Evolutionary conservation across 2,797 vertebrate species (phyloP), one percentile per base, ranked within the genome.

Genomic region (Taenioides sp.): DNA sequence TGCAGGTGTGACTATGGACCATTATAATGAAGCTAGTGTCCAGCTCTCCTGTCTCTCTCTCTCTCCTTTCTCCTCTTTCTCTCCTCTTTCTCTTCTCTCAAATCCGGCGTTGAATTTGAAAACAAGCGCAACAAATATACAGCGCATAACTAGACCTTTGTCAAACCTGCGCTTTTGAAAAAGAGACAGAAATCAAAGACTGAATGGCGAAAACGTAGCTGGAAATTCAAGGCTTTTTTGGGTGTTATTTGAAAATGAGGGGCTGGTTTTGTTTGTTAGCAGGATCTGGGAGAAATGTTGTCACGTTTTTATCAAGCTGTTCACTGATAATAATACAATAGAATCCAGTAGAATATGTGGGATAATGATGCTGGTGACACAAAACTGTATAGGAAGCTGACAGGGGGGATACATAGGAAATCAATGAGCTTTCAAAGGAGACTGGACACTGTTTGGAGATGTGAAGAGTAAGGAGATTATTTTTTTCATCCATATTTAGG

Each of bases 1-100:
- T 58, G 58, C 62, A 20, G 65, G n/a, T 23, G 22, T 65, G 67
- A 59, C 25, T 63, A 58, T 25, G 22, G 23, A 23, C 76, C 71
- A 60, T 84, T 81, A 80, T 77, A 80, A 71, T 0, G 43, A 77
- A 28, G 43, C 43, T 66, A 23, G 49, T 22, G 70, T 61, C 27
- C 5, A 27, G 22, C 23, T 34, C 49, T 37, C 72, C 63, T 69
- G 69, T 17, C 25, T 47, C 14, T 47, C 4, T 47, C 14, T 1
- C 43, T 16, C 69, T 14, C 22, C 40, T 22, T 55, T 25, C 54
- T 50, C 23, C 55, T 69, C 71, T 22, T 25, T 34, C 25, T 72
- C 59, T 62, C 64, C 17, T 27, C 49, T 27, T 55, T 28, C 54
- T 43, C 12, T 65, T 18, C 27, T 22, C 7, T 9, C 17, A 25